Base-by-base conservation (phyloP, 2,113 vertebrate species). In the Conger conger region DNA sequence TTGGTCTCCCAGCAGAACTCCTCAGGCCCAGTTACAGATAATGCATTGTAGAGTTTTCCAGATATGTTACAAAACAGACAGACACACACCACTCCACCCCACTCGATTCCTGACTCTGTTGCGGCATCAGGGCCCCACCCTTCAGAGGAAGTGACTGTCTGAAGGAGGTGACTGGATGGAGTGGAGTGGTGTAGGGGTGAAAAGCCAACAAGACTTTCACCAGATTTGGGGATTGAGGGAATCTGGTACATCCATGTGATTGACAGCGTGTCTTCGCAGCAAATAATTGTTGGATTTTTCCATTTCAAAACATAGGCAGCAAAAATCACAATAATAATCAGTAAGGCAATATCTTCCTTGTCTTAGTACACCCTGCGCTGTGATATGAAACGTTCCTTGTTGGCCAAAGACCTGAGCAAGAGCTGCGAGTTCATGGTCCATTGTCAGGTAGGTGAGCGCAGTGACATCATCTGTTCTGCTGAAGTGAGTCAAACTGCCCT, bases 341-440 rank as follows among this genome's bases (percentile, higher is more conserved):
- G 38, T 79, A 4, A 11, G 23, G 4, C 7, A 76, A 17, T 81
- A 1, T 23, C 20, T 85, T 16, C 17, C 0, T 76, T 53, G 85
- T 36, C 82, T 15, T 82, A 99, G 98, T 99, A 99, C 86, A 96
- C 94, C 0, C 95, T 99, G 15, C 97, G 98, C 86, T 99, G 98
- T 91, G 98, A 99, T 90, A 95, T 99, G 96, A 94, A 94, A 86
- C 96, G 98, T 42, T 94, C 98, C 3, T 94, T 99, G 88, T 84
- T 99, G 93, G 97, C 97, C 23, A 99, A 99, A 94, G 98, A 99
- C 92, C 89, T 99, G 85, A 97, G 93, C 68, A 97, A 97, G 94
- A 97, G 93, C 80, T 98, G 97, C 73, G 98, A 99, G 88, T 99
- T 99, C 93, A 99, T 99, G 85, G 93, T 99, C 0, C 98, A 99